A percentile compares a stretch with the other conserved stretches of the same genome.
These are phyloP conservation scores for Drosophila buzzatii DNA, from an alignment of 2,888 invertebrate genomes.

Conservation along the genomic window DNA sequence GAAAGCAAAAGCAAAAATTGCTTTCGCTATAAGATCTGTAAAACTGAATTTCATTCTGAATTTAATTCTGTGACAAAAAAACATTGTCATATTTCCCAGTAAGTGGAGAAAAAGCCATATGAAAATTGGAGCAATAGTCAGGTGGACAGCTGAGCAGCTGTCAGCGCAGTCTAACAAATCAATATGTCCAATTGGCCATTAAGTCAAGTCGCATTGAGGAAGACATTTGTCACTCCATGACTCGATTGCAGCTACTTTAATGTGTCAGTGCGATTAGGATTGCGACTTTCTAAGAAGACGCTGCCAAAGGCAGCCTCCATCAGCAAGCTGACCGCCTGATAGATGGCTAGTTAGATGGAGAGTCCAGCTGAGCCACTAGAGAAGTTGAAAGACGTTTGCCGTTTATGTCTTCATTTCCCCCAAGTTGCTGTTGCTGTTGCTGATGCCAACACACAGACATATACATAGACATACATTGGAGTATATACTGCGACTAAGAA, in stretches of 20 bases:
- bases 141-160: slow-evolving; percentile 37
- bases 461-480: slow-evolving; percentile 4
- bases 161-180: slow-evolving; percentile 69
- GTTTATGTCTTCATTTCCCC: slow-evolving; percentile 79
- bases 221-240: slow-evolving; percentile 76
- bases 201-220: slow-evolving; percentile 76
- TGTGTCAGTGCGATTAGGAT: slow-evolving; percentile 61
- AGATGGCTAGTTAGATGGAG: background rate
- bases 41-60: slow-evolving; percentile 41
- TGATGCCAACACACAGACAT: slow-evolving; percentile 20
- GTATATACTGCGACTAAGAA: slow-evolving; percentile 43
- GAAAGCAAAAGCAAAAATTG: slow-evolving; percentile 77
- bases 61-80: slow-evolving; percentile 38
- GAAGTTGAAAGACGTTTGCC: slow-evolving; percentile 42
- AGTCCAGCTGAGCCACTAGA: slow-evolving; percentile 27
- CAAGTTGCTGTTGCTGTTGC: slow-evolving; percentile 60
- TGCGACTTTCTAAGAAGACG: slow-evolving; percentile 79
- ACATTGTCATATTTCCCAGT: slow-evolving; percentile 64
- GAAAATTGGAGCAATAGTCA: slow-evolving; percentile 69
- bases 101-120: slow-evolving; percentile 52
- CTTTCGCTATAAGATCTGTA: slow-evolving; percentile 59
- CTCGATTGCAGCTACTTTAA: slow-evolving; percentile 58
- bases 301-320: slow-evolving; percentile 8
- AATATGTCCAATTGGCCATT: slow-evolving; percentile 69
- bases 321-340: slow-evolving; percentile 24